Conservation (phyloP, 2,797 vertebrate genomes). For the Hyperoplus lanceolatus region DNA sequence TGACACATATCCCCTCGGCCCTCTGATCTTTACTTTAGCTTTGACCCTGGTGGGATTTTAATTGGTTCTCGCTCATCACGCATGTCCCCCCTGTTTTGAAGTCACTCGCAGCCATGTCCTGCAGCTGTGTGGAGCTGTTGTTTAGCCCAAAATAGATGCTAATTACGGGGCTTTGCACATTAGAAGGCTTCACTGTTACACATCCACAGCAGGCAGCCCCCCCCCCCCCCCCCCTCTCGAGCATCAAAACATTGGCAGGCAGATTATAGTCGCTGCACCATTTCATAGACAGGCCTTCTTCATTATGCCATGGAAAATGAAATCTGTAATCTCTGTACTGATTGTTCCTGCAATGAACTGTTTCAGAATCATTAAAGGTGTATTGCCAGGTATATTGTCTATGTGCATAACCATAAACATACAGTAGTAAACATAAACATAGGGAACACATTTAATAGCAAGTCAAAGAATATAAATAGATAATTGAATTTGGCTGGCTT, state of each 20-base stretch:
- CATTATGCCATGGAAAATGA: not conserved
- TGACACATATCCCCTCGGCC: conserved; percentile 3
- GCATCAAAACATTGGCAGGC: not conserved
- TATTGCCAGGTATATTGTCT: no score
- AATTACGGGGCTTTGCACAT: conserved; percentile 40
- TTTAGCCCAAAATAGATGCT: conserved; percentile 63
- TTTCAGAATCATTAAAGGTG: not conserved
- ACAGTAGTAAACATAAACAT: no score
- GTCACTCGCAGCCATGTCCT: conserved; percentile 29
- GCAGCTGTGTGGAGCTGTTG: conserved; percentile 34
- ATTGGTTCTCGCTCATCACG: conserved; percentile 52
- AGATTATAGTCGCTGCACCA: not conserved
- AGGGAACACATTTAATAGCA: no score
- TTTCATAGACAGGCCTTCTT: conserved; percentile 1
- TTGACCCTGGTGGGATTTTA: conserved; percentile 39
- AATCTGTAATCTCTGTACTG: not conserved
- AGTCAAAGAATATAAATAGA: no score
- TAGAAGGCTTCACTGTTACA: conserved; percentile 20
- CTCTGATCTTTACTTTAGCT: conserved; percentile 48
- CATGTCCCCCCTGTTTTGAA: conserved; percentile 24
- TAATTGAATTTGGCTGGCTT: not conserved
- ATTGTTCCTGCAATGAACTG: not conserved
- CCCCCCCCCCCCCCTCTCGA: not conserved
- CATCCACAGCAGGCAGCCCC: not conserved
- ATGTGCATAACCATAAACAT: no score